Evolutionary conservation across 2,797 vertebrate species (phyloP).

Genomic region (Eulemur mongoz): DNA sequence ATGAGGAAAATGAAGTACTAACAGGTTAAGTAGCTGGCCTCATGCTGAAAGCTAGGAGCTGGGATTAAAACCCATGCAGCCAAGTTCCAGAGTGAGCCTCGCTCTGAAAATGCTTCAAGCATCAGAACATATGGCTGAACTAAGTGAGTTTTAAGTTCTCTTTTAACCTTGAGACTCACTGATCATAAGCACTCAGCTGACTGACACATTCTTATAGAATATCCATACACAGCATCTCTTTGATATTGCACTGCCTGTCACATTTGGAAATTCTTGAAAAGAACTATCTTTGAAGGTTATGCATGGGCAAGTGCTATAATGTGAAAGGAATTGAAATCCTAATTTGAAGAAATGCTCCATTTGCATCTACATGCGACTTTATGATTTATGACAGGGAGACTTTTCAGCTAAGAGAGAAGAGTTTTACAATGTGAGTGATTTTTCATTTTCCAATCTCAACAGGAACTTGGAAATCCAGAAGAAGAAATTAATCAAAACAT

Average conservation of each 20-base stretch:
- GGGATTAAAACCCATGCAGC: not conserved
- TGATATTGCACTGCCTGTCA: slow-evolving; percentile 9
- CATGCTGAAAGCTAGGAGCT: not conserved
- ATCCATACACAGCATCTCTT: not conserved
- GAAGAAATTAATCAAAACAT: slow-evolving; percentile 40
- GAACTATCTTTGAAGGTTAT: slow-evolving; percentile 50
- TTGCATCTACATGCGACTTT: not conserved
- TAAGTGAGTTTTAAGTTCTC: not conserved
- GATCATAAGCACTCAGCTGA: not conserved
- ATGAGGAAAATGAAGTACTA: not conserved
- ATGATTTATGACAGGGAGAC: slow-evolving; percentile 63
- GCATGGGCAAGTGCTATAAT: slow-evolving; percentile 64
- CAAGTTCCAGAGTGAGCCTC: not conserved
- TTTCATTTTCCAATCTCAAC: slow-evolving; percentile 66
- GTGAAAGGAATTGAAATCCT: slow-evolving; percentile 70
- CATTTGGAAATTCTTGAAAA: slow-evolving; percentile 29
- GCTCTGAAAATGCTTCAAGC: not conserved
- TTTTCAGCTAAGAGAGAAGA: slow-evolving; percentile 49
- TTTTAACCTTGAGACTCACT: slow-evolving; percentile 55
- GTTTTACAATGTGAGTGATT: slow-evolving; percentile 30
- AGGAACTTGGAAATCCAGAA: slow-evolving; percentile 53
- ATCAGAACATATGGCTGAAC: not conserved
- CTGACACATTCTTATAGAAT: not conserved
- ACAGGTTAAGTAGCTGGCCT: not conserved
- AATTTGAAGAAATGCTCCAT: slow-evolving; percentile 69